Conservation (phyloP, 2,797 vertebrate species). For the Merluccius polli region DNA sequence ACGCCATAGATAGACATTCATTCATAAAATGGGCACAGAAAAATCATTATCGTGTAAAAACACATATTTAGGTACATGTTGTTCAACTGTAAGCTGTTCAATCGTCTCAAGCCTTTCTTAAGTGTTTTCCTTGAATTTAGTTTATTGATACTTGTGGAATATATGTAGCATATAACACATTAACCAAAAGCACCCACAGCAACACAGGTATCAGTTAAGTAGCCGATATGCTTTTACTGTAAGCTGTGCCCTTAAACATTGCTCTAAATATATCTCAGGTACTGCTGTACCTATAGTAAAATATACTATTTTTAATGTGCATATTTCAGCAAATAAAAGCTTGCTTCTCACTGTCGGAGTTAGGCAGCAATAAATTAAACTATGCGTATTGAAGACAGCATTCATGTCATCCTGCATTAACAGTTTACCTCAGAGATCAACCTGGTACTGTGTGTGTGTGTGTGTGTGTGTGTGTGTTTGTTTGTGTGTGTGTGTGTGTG, state of each 20-base stretch:
- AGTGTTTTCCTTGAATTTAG: neutral
- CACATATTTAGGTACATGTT: neutral
- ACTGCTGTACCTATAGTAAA: neutral
- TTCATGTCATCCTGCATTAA: slow-evolving; percentile 6
- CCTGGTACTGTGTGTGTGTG: slow-evolving; percentile 11
- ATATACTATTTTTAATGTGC: neutral
- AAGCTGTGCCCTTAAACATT: neutral
- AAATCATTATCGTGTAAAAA: too few relatives aligned
- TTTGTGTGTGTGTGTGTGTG: slow-evolving; percentile 9
- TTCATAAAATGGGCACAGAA: too few relatives aligned
- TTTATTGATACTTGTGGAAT: neutral
- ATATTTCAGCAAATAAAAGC: neutral
- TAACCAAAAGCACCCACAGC: neutral
- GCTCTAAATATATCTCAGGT: neutral
- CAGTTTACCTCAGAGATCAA: slow-evolving; percentile 5
- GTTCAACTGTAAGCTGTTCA: neutral
- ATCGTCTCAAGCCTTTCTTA: neutral
- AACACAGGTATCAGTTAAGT: neutral
- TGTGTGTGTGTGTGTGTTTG: slow-evolving; percentile 9
- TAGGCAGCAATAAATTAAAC: too few relatives aligned
- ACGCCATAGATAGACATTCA: neutral
- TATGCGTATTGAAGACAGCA: slow-evolving; percentile 35
- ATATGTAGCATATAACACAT: neutral
- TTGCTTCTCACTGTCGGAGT: neutral
- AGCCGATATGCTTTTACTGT: neutral